phyloP scores from a whole-genome alignment of 2,888 invertebrate genomes.

The Creontiades dilutus region DNA sequence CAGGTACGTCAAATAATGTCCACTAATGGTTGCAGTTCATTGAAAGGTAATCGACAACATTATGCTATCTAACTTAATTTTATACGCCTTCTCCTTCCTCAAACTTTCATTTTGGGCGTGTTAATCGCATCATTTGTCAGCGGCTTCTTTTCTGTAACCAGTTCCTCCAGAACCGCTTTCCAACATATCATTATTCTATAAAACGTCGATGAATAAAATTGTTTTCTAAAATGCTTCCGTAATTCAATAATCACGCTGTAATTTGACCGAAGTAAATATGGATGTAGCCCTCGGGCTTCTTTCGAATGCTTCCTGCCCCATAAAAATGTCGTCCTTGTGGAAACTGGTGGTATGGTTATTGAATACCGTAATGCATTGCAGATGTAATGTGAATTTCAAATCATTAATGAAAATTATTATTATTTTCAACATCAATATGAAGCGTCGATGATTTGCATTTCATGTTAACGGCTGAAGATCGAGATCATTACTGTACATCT shows the following conservation, averaged over 20 bases:
- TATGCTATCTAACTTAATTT: background rate
- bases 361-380: too few species aligned
- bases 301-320: background rate
- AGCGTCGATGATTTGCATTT: too few species aligned
- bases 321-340: background rate
- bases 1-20: background rate
- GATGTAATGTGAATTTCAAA: too few species aligned
- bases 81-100: background rate
- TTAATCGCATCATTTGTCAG: background rate
- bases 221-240: background rate
- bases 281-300: background rate
- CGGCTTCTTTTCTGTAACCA: background rate
- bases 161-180: background rate
- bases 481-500: too few species aligned
- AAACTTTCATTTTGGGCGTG: background rate
- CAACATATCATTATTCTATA: background rate
- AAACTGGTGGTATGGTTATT: too few species aligned
- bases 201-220: slow-evolving; percentile 23
- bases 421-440: too few species aligned
- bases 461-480: too few species aligned
- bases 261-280: slow-evolving; percentile 25
- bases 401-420: too few species aligned
- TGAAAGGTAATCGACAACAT: background rate
- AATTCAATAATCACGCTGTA: slow-evolving; percentile 10
- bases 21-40: background rate